Evolutionary conservation across 2,797 vertebrate species (phyloP), one percentile per base, ranked within the genome.

Genomic region (Gallinago stenura): DNA sequence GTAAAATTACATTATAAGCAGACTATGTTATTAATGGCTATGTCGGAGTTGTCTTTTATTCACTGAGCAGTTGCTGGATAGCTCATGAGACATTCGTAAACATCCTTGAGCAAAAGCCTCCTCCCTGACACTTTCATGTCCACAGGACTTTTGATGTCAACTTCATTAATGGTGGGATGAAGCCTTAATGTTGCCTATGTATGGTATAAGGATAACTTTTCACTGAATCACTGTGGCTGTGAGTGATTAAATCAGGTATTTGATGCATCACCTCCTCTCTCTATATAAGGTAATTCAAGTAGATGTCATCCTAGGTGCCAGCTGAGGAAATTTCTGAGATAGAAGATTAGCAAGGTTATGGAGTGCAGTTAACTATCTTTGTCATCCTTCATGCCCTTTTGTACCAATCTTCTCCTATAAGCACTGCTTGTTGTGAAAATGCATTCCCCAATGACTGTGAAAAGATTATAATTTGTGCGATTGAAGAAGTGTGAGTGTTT

Each of bases 111-210:
- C 62, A 73, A 70, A 75, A 89, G 45, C 17, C 50, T 89, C 71
- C 20, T 92, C 60, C 20, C 20, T 73, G 43, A 22, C 33, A 11
- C 92, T 95, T 97, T 91, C 91, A 96, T 94, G 79, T 80, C 71
- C 4, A 1, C 8, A 43, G 30, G 75, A 43, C 75, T 89, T 96
- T 75, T 87, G 81, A 91, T 93, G 89, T 91, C 65, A 56, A 28
- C 57, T 77, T 85, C 37, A 28, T 77, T 83, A 89, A 26, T 3
- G 13, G 64, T 33, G 31, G 60, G 78, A 87, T 69, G 68, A 80
- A 75, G 61, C 37, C 22, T 71, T 77, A 21, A 4, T 26, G 41
- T 58, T 94, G 68, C 37, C 71, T 80, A 1, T n/a, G 31, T 66
- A 31, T 56, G 56, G 46, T 46, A 17, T 56, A 76, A 83, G 62